Percentiles rank a stretch among this genome's conserved stretches.
Conservation (phyloP, 2,888 invertebrate species). For the Hermaeophaga mercurialis region DNA sequence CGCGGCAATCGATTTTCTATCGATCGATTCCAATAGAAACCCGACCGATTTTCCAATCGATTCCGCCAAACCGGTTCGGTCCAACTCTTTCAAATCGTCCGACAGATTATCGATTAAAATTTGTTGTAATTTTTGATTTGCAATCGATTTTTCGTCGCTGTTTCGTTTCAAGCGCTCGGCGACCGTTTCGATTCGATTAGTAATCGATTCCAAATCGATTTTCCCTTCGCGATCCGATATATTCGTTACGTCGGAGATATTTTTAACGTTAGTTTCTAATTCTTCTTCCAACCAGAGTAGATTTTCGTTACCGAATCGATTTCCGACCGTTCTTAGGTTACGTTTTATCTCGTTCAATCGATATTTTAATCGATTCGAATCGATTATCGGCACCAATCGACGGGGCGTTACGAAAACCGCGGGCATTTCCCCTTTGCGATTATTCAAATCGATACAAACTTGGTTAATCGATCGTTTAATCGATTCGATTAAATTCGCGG, state of each 20-base stretch:
- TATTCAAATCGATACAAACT: too few species aligned
- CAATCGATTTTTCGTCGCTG: too few species aligned
- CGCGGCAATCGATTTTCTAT: conserved; percentile 40
- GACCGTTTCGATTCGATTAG: too few species aligned
- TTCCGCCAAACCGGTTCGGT: too few species aligned
- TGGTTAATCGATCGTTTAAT: too few species aligned
- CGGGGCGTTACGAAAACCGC: conserved; percentile 41
- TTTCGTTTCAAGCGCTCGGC: too few species aligned
- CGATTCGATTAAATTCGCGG: too few species aligned
- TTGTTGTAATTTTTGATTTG: too few species aligned
- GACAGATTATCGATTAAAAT: conserved; percentile 67
- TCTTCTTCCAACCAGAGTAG: conserved; percentile 29
- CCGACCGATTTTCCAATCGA: conserved; percentile 49
- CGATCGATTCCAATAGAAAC: conserved; percentile 54
- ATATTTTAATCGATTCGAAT: conserved; percentile 22
- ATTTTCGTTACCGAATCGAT: conserved; percentile 25
- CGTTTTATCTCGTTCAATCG: conserved; percentile 23
- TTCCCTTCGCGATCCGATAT: too few species aligned
- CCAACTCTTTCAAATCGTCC: conserved; percentile 65
- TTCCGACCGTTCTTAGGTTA: conserved; percentile 17
- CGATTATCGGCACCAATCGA: conserved; percentile 43
- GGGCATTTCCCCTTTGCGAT: conserved; percentile 41
- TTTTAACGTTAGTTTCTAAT: conserved; percentile 17
- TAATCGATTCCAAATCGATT: too few species aligned
- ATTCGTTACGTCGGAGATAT: too few species aligned